Conservation (phyloP, 2,888 invertebrate genomes). For the Cephus sareptanus region DNA sequence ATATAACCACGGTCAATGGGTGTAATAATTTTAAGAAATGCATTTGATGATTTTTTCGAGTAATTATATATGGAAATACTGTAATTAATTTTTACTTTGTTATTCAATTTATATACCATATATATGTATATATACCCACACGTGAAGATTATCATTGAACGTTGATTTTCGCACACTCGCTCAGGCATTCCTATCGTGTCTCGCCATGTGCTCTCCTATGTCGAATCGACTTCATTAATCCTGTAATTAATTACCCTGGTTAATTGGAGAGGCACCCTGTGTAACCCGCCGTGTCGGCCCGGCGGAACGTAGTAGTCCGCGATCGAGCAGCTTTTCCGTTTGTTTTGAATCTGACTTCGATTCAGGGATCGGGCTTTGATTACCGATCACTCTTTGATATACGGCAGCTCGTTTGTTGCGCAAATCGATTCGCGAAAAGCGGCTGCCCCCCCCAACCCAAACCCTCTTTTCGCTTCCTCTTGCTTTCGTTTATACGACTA, state of each 20-base stretch:
- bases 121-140: background rate
- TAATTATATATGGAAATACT: background rate
- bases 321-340: constrained; percentile 33
- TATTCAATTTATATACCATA: background rate
- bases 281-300: constrained; percentile 7
- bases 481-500: background rate
- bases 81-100: background rate
- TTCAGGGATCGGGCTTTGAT: constrained; percentile 23
- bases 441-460: background rate
- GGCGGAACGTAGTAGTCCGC: constrained; percentile 6
- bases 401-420: too few species aligned
- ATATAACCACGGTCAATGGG: too few species aligned
- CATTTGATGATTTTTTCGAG: too few species aligned
- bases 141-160: background rate
- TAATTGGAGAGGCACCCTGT: constrained; percentile 39
- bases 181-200: background rate
- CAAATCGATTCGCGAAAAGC: background rate
- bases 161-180: background rate
- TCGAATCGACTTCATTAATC: constrained; percentile 37
- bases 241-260: constrained; percentile 44
- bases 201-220: background rate
- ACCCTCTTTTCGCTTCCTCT: background rate
- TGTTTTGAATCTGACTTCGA: constrained; percentile 30
- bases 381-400: constrained; percentile 22
- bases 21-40: too few species aligned